phyloP scores from a whole-genome alignment of 2,113 vertebrate genomes.

The Urocitellus parryii region DNA sequence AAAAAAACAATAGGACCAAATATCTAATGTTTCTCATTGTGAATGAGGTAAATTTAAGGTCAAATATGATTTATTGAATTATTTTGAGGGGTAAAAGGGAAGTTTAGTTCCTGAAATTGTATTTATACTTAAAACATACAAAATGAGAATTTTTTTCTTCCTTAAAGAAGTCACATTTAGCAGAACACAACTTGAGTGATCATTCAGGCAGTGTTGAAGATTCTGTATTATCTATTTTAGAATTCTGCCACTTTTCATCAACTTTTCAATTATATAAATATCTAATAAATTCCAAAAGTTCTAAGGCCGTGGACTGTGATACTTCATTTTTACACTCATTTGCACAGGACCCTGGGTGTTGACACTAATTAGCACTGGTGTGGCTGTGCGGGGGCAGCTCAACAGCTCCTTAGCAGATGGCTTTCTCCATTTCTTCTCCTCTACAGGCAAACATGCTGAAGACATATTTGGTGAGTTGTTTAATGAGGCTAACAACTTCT shows the following conservation, averaged over 20 bases:
- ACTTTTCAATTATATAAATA: background rate
- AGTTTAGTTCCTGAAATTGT: background rate
- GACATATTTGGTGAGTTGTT: constrained; percentile 99
- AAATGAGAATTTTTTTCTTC: background rate
- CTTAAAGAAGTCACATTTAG: background rate
- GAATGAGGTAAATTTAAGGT: background rate
- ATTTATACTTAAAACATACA: background rate
- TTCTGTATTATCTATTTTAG: background rate
- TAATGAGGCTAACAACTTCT: constrained; percentile 98
- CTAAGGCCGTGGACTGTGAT: background rate
- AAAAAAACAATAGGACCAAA: too few relatives aligned
- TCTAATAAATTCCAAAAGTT: background rate
- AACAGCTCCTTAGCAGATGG: constrained; percentile 60
- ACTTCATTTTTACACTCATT: background rate
- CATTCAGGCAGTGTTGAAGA: background rate
- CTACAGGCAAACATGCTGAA: constrained; percentile 97
- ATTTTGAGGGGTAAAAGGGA: background rate
- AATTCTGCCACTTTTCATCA: background rate
- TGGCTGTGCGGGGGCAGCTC: background rate
- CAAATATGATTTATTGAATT: constrained; percentile 1
- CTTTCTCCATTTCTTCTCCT: constrained; percentile 70
- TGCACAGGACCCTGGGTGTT: background rate
- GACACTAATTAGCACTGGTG: background rate
- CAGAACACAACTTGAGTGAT: background rate
- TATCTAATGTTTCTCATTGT: background rate